phyloP scores from a whole-genome alignment of 2,888 invertebrate genomes.

The Cancer borealis region DNA sequence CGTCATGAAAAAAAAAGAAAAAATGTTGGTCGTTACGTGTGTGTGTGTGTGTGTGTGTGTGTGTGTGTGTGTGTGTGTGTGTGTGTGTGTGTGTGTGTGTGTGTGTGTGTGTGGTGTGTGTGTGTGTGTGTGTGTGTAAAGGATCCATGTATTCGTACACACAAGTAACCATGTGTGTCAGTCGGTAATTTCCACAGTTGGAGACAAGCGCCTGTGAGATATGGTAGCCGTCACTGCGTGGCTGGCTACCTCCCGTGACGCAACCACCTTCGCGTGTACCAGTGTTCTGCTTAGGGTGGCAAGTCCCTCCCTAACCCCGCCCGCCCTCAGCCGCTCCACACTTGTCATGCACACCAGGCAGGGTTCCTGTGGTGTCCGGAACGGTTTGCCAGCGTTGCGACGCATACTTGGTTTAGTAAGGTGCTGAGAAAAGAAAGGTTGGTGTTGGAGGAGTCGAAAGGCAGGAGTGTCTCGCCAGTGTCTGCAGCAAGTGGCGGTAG shows the following conservation, averaged over 20 bases:
- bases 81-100: conserved; percentile 28
- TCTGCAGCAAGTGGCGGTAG: conserved; percentile 9
- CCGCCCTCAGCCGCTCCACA: not conserved
- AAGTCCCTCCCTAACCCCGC: not conserved
- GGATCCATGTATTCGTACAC: not conserved
- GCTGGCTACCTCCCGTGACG: not conserved
- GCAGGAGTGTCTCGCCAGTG: conserved; percentile 13
- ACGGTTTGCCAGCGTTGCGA: not conserved
- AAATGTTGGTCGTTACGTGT: not conserved
- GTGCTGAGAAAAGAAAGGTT: not conserved
- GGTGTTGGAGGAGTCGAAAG: not conserved
- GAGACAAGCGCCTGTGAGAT: not conserved
- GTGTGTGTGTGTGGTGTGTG: conserved; percentile 26
- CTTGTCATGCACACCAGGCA: not conserved
- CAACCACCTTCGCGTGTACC: not conserved
- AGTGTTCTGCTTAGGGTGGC: not conserved
- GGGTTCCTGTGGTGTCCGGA: not conserved
- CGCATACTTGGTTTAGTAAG: not conserved
- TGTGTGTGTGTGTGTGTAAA: conserved; percentile 8
- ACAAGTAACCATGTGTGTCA: not conserved
- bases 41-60: not conserved
- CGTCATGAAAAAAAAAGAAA: not conserved
- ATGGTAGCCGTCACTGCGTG: not conserved
- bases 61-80: conserved; percentile 31
- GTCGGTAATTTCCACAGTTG: not conserved